phyloP scores from a whole-genome alignment of 1,140 invertebrate species.

The Zaprionus tsacasi region DNA sequence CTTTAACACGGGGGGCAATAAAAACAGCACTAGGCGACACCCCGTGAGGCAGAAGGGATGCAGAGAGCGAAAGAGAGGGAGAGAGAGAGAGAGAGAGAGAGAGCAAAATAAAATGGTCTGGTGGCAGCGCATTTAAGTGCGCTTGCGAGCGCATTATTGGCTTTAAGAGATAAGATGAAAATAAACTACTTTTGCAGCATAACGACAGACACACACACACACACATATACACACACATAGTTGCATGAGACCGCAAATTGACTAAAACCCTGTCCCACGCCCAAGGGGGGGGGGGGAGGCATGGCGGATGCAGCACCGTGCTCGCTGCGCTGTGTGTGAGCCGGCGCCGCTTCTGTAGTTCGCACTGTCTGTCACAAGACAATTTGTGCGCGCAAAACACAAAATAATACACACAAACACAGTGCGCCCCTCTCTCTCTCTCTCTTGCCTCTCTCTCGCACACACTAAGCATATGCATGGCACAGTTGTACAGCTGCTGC shows the following conservation, averaged over 20 bases:
- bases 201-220: constrained; percentile 25
- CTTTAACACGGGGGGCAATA: constrained; percentile 23
- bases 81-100: constrained; percentile 13
- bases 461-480: constrained; percentile 73
- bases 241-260: constrained; percentile 71
- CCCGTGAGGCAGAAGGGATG: constrained; percentile 2
- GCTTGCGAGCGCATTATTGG: constrained; percentile 78
- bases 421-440: neutral
- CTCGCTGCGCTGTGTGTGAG: neutral
- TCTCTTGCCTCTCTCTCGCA: constrained; percentile 2
- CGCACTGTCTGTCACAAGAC: constrained; percentile 82
- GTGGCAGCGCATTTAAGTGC: constrained; percentile 71
- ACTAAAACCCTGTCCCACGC: constrained; percentile 66
- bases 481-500: constrained; percentile 69
- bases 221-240: constrained; percentile 8
- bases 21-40: constrained; percentile 5
- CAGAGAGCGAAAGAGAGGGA: neutral
- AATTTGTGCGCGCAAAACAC: constrained; percentile 81
- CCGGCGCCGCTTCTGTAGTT: constrained; percentile 73
- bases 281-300: neutral
- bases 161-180: constrained; percentile 81
- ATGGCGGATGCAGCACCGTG: constrained; percentile 38
- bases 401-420: constrained; percentile 75
- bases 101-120: constrained; percentile 48
- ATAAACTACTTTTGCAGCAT: constrained; percentile 75